Percentiles rank a stretch among this genome's conserved stretches.
Conservation (phyloP, 2,113 vertebrate species). For the Phycodurus eques region DNA sequence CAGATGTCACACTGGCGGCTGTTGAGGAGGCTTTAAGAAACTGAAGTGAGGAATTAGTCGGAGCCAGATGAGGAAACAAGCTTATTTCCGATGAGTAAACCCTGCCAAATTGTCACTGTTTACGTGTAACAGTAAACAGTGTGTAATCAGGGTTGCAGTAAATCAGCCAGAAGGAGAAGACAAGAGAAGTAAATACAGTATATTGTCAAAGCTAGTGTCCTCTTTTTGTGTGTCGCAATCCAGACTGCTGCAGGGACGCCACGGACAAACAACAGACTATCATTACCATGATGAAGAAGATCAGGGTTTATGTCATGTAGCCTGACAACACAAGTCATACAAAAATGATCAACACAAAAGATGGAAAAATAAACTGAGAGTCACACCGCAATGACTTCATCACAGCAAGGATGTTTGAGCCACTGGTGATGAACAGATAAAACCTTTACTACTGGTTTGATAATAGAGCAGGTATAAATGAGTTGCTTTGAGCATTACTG, state of each 20-base stretch:
- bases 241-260: conserved; percentile 25
- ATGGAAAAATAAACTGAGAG: conserved; percentile 11
- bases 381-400: conserved; percentile 29
- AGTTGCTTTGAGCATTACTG: not conserved
- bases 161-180: conserved; percentile 59
- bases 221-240: conserved; percentile 5
- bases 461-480: conserved; percentile 19
- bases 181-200: conserved; percentile 48
- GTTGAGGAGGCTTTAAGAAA: conserved; percentile 45
- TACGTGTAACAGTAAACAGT: conserved; percentile 67
- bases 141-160: conserved; percentile 59
- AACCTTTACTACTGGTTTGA: not conserved
- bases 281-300: conserved; percentile 15
- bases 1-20: conserved; percentile 54
- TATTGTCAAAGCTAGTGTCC: conserved; percentile 38
- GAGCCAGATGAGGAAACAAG: conserved; percentile 54
- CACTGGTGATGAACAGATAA: conserved; percentile 42
- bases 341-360: conserved; percentile 19
- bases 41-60: conserved; percentile 31
- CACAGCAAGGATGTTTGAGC: conserved; percentile 18
- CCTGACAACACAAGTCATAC: conserved; percentile 31
- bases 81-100: conserved; percentile 51
- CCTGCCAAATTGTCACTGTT: conserved; percentile 61
- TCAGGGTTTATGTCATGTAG: conserved; percentile 25
- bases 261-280: conserved; percentile 30